Conservation (phyloP, 1,140 invertebrate genomes). For the Drosophila aff. region DNA sequence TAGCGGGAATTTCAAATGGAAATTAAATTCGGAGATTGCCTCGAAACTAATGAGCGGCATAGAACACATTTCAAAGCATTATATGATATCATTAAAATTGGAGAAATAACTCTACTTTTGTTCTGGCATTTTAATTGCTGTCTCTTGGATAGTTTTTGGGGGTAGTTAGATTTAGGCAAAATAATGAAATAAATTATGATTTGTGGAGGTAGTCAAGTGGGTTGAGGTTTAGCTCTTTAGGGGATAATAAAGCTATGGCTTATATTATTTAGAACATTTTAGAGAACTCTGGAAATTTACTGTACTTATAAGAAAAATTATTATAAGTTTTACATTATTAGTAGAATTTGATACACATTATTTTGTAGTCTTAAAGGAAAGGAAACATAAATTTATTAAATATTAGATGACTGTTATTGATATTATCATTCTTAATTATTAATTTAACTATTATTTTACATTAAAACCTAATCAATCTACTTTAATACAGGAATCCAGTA, state of each 20-base stretch:
- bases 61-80: conserved; percentile 38
- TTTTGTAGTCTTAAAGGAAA: neutral
- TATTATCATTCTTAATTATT: too few species aligned
- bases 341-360: neutral
- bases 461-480: neutral
- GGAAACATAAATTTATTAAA: neutral
- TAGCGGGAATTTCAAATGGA: conserved; percentile 47
- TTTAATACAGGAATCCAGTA: neutral
- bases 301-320: neutral
- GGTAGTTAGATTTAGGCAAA: neutral
- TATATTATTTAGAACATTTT: neutral
- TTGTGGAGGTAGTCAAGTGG: neutral
- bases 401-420: neutral
- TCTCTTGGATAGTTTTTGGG: conserved; percentile 35
- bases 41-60: conserved; percentile 58
- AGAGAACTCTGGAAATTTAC: neutral
- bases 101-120: conserved; percentile 47
- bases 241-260: neutral
- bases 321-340: neutral
- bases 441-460: neutral
- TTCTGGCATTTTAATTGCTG: conserved; percentile 50
- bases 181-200: conserved; percentile 9
- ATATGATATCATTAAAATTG: conserved; percentile 61
- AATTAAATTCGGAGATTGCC: conserved; percentile 58
- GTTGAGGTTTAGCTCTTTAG: neutral